Base-by-base conservation (phyloP, 2,888 invertebrate species). In the Erpobdella octoculata region DNA sequence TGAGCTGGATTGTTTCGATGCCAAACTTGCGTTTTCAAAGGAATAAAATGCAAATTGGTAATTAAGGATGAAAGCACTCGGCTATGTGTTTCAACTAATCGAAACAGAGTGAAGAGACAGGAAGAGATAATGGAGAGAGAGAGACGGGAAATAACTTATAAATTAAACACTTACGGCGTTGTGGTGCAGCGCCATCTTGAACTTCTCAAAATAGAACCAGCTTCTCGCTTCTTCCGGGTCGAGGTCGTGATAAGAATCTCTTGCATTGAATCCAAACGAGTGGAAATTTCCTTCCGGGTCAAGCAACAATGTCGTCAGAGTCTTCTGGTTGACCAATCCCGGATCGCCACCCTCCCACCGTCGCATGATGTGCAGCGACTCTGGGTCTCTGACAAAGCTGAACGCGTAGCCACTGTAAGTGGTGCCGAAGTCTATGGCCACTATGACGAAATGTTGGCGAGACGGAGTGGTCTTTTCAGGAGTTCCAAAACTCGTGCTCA, bases 321-420 rank as follows among this genome's bases (percentile, higher is more conserved):
- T 86, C 79, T 87, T 87, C 78, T 86, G 86, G 78, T 86, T 86
- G 75, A 84, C 83, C 21, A 86, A 80, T 0, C 86, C 86, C 5
- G 82, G 81, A 59, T 83, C 82, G 25, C 81, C 81, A 78, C 86
- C 86, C 78, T 86, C 85, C 82, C 85, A 85, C 76, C 86, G 85
- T 71, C 86, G 80, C 87, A 87, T 87, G 81, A 86, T 84, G 76
- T 85, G 85, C 62, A 87, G 83, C 69, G 82, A 83, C 62, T 84
- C 84, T 2, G 85, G 84, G 75, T 86, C 85, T n/a, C 83, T 77
- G 18, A 83, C 82, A 76, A 86, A 85, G 64, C 83, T 81, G 79
- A 85, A 86, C 3, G 86, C 86, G 77, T 87, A 87, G 0, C 87
- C 87, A 74, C 86, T 86, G 79, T 85, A 86, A 0, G 86, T 86